Percentiles rank a stretch among this genome's conserved stretches.
phyloP scores from a whole-genome alignment of 2,113 vertebrate species.

The Cygnus atratus region DNA sequence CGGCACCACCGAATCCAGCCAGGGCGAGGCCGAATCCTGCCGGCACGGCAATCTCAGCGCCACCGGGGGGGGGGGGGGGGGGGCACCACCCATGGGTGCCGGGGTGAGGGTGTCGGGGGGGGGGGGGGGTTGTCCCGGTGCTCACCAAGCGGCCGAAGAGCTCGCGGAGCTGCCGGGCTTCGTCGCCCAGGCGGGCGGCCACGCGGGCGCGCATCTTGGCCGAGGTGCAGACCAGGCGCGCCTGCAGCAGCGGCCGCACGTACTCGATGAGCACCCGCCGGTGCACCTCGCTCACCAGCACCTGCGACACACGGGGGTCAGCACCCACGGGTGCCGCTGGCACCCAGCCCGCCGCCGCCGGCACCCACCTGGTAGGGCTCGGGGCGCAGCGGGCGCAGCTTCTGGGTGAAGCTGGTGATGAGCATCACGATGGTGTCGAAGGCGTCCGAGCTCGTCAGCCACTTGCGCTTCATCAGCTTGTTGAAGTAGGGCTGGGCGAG shows the following conservation, averaged over 20 bases:
- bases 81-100: no score
- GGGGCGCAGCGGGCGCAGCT: conserved; percentile 80
- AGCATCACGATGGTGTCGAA: conserved; percentile 84
- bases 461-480: conserved; percentile 89
- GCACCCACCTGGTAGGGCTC: conserved; percentile 86
- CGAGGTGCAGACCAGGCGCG: conserved; percentile 83
- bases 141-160: conserved; percentile 89
- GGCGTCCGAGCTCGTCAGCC: conserved; percentile 85
- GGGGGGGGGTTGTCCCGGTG: not conserved
- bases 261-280: conserved; percentile 85
- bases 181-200: conserved; percentile 82
- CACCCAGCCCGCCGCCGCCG: no score
- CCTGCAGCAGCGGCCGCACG: conserved; percentile 85
- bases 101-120: not conserved
- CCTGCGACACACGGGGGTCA: not conserved
- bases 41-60: not conserved
- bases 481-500: conserved; percentile 80
- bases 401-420: conserved; percentile 81
- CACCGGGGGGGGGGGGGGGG: fast-evolving
- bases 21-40: conserved; percentile 85
- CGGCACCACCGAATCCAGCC: conserved; percentile 85
- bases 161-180: conserved; percentile 82
- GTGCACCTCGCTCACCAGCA: conserved; percentile 85
- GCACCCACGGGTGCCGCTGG: fast-evolving
- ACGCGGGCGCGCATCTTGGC: conserved; percentile 84